Evolutionary conservation across 2,888 invertebrate genomes (phyloP), one percentile per base, ranked within the genome.

Genomic region (Callimorpha dominula): DNA sequence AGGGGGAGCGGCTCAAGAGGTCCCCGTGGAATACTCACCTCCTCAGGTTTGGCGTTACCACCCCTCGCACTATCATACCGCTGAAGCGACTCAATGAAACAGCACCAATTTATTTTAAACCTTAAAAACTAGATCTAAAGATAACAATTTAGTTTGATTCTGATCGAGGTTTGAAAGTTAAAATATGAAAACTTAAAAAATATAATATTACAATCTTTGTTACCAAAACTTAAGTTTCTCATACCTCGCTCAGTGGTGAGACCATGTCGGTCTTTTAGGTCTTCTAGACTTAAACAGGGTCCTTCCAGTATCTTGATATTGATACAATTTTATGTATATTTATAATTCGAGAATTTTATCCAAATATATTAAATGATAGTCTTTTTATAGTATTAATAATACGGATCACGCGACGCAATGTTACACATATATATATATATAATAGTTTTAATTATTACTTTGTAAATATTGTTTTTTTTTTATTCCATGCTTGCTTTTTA

Each of bases 21-120:
- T 92, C 12, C 93, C 94, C 9, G 92, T 93, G 84, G 95, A 95
- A 77, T 95, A 95, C 87, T 95, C 95, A 68, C 95, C 95, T 46
- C 95, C 95, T 4, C 95, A 95, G 95, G 95, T 95, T 92, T 95
- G 95, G 95, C 93, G 95, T 79, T 95, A 95, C 89, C 93, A 93
- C 79, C 94, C 94, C 72, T 94, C 95, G 31, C 95, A 95, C 80
- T 95, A 95, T 84, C 95, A 95, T 91, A 95, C 95, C 78, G 95
- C 95, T 90, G 95, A 95, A 89, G 95, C 95, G 82, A 95, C 95
- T 81, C 95, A 95, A 86, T 95, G 90, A 93, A 86, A 68, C 17
- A 52, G 74, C 74, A 69, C 46, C 65, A 68, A 70, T 71, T 68
- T 75, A 50, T 63, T 75, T 68, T 73, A 74, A 57, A 74, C 65